phyloP scores from a whole-genome alignment of 2,888 invertebrate species.

The Charanyca ferruginea region DNA sequence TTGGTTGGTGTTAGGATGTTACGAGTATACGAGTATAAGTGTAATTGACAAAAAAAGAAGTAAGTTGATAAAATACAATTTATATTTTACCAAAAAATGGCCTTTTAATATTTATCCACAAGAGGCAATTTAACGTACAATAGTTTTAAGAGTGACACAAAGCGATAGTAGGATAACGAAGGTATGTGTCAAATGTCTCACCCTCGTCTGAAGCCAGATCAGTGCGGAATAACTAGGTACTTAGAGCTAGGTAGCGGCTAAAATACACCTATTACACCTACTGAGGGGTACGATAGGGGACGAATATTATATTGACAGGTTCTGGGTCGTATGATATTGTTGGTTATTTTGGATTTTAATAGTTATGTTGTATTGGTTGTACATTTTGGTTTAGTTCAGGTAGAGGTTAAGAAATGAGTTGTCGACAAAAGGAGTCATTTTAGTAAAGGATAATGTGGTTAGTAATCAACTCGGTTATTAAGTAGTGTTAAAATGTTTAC shows the following conservation, averaged over 20 bases:
- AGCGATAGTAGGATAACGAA: conserved; percentile 44
- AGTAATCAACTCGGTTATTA: too few species aligned
- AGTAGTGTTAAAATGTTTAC: too few species aligned
- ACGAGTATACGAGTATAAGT: too few species aligned
- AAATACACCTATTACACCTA: conserved; percentile 15
- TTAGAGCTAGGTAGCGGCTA: neutral
- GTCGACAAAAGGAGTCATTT: neutral
- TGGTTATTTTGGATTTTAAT: neutral
- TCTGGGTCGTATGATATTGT: neutral
- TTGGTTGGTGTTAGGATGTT: too few species aligned
- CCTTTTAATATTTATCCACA: neutral
- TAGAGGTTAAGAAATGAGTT: neutral
- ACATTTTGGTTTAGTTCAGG: neutral
- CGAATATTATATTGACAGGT: conserved; percentile 8
- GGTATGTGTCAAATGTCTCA: conserved; percentile 58
- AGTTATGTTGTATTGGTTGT: neutral
- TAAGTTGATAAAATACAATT: too few species aligned
- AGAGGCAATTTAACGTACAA: conserved; percentile 6
- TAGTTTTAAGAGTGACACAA: conserved; percentile 23
- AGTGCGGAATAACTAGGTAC: neutral
- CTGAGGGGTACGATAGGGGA: neutral
- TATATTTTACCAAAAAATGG: neutral
- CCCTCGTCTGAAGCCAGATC: conserved; percentile 54
- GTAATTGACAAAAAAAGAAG: too few species aligned
- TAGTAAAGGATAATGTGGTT: too few species aligned